These are phyloP conservation scores for Palaemon carinicauda DNA, from an alignment of 1,140 invertebrate species.

Conservation along the genomic window DNA sequence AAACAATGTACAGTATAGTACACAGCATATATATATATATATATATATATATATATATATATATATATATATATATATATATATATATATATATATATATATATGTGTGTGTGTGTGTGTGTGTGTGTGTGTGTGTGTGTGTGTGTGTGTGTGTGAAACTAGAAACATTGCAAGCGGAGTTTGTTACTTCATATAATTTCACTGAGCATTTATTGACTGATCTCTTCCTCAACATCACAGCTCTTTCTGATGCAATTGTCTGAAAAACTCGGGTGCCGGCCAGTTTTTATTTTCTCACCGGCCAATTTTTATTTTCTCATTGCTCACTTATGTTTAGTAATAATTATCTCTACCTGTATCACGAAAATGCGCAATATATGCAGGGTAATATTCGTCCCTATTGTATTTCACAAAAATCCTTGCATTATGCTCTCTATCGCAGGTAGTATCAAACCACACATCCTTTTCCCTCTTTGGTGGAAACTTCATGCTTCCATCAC, in stretches of 20 bases:
- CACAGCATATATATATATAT: not conserved
- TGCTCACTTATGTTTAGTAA: no score
- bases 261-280: no score
- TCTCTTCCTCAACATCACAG: no score
- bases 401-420: constrained; percentile 58
- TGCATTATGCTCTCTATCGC: constrained; percentile 7
- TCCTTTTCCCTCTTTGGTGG: constrained; percentile 36
- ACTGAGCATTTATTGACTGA: no score
- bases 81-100: constrained; percentile 6
- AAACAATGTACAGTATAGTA: no score
- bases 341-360: no score
- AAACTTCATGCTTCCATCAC: constrained; percentile 25
- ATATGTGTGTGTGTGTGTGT: not conserved
- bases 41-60: not conserved
- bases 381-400: constrained; percentile 58
- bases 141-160: not conserved
- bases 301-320: no score
- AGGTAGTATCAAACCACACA: constrained; percentile 47
- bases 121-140: not conserved
- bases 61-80: constrained; percentile 24
- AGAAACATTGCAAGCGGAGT: no score
- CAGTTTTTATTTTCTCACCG: no score
- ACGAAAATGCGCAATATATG: constrained; percentile 28
- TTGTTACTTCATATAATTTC: no score
- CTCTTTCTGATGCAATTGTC: no score